Conservation (phyloP, 2,888 invertebrate species). For the Anticlea derivata region DNA sequence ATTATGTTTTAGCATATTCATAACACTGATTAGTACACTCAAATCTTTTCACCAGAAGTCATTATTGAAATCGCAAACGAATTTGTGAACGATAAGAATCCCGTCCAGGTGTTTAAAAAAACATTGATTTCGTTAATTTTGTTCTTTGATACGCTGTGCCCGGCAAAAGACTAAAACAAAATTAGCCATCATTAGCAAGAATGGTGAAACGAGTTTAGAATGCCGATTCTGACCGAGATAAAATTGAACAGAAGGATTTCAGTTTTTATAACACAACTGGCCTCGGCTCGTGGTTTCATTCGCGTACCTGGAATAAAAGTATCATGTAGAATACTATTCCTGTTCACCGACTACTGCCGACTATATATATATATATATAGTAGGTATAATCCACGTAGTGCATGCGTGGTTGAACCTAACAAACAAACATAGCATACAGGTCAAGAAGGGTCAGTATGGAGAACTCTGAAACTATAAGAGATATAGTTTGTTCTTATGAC, state of each 20-base stretch:
- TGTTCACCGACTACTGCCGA: too few species aligned
- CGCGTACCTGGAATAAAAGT: too few species aligned
- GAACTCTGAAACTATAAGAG: too few species aligned
- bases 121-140: constrained; percentile 18
- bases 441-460: too few species aligned
- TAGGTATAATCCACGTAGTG: too few species aligned
- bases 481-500: too few species aligned
- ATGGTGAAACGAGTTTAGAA: constrained; percentile 9
- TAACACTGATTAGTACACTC: too few species aligned
- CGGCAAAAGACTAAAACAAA: constrained; percentile 19
- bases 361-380: too few species aligned
- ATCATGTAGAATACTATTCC: too few species aligned
- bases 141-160: constrained; percentile 13
- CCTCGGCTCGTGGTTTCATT: too few species aligned
- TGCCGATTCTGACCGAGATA: constrained; percentile 8
- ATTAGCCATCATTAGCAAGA: constrained; percentile 10
- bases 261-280: neutral
- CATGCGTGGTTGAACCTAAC: too few species aligned
- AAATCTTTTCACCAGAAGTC: neutral
- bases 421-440: too few species aligned
- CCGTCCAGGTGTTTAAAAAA: constrained; percentile 7
- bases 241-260: constrained; percentile 3
- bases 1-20: neutral
- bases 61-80: neutral
- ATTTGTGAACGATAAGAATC: constrained; percentile 9